Base-by-base conservation (phyloP, 53 echinoderm and acorn worm species). In the Apostichopus leukothele region DNA sequence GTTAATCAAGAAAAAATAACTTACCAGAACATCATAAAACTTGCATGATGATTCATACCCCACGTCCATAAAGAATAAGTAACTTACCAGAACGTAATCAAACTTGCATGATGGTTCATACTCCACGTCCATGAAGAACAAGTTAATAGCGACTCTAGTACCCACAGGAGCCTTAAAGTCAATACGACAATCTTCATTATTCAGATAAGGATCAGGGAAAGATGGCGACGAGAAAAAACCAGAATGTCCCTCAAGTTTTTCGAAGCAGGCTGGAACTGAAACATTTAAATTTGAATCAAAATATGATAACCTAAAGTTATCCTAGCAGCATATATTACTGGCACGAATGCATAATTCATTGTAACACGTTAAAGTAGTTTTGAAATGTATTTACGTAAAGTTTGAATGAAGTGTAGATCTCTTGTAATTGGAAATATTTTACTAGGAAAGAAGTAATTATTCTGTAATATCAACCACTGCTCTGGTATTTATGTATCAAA, bases 81-180 rank as follows among this genome's bases (percentile, higher is more conserved):
- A 57, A 87, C 90, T 55, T 74, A 94, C 94, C 90, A 90, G 85
- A 3, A 94, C 85, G 60, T 83, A 83, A 74, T 94, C 94, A 90
- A 92, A 92, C 10, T 84, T 84, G 66, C 94, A 94, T n/a, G 87
- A 90, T 16, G 87, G 90, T 71, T 94, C 89, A 50, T 92, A 88
- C 51, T 94, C 94, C 14, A 94, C 87, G 67, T 94, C 94, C 90
- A 94, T 75, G 75, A 92, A 94, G 77, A 84, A 89, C 50, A 94
- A 88, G 22, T 90, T 94, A 75, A 94, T 71, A 26, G 75, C 75
- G 14, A 94, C 86, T 1, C 81, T 90, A 25, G 90, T 39, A 27
- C 89, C 90, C 11, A 14, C 74, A 13, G 84, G 73, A 6, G 91
- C 80, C 85, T 88, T 79, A 52, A 94, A 92, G n/a, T 85, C 86